Evolutionary conservation across 2,888 invertebrate species (phyloP).

Genomic region (Peribatodes rhomboidaria): DNA sequence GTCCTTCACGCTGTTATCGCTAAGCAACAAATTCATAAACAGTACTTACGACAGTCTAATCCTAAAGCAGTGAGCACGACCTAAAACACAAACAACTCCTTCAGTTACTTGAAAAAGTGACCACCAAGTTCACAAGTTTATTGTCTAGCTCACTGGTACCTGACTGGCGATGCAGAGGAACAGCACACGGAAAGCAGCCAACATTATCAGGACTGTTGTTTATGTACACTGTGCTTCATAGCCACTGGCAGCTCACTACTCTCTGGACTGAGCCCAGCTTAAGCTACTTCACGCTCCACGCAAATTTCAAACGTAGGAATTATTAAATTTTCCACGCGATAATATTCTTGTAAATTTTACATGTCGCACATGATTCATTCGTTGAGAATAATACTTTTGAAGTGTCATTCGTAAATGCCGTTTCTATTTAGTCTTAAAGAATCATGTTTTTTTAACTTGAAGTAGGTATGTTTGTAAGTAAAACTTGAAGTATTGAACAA

Average conservation of each 20-base stretch:
- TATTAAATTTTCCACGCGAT: slow-evolving; percentile 69
- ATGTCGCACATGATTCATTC: slow-evolving; percentile 55
- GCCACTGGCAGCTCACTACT: slow-evolving; percentile 59
- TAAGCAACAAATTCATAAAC: slow-evolving; percentile 2
- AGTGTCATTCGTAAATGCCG: slow-evolving; percentile 17
- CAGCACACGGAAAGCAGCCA: slow-evolving; percentile 37
- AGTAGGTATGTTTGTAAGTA: neutral
- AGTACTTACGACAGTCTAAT: slow-evolving; percentile 65
- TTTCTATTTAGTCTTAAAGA: too few relatives aligned
- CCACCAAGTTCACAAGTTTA: neutral
- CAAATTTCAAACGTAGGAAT: slow-evolving; percentile 66
- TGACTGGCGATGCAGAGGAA: slow-evolving; percentile 52
- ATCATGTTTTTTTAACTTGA: slow-evolving; percentile 3
- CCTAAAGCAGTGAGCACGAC: slow-evolving; percentile 53
- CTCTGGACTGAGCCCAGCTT: slow-evolving; percentile 41
- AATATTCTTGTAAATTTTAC: slow-evolving; percentile 68
- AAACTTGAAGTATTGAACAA: slow-evolving; percentile 20
- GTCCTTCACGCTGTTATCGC: slow-evolving; percentile 1
- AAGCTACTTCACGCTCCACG: slow-evolving; percentile 56
- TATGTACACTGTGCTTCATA: slow-evolving; percentile 55
- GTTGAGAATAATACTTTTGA: slow-evolving; percentile 21
- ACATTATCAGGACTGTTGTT: slow-evolving; percentile 51
- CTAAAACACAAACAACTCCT: slow-evolving; percentile 59
- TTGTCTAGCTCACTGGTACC: slow-evolving; percentile 52
- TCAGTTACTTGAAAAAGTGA: slow-evolving; percentile 22